A percentile compares a stretch with the other conserved stretches of the same genome.
These are phyloP conservation scores for Melinopterus prodromus DNA, from an alignment of 2,888 invertebrate genomes.

Conservation along the genomic window DNA sequence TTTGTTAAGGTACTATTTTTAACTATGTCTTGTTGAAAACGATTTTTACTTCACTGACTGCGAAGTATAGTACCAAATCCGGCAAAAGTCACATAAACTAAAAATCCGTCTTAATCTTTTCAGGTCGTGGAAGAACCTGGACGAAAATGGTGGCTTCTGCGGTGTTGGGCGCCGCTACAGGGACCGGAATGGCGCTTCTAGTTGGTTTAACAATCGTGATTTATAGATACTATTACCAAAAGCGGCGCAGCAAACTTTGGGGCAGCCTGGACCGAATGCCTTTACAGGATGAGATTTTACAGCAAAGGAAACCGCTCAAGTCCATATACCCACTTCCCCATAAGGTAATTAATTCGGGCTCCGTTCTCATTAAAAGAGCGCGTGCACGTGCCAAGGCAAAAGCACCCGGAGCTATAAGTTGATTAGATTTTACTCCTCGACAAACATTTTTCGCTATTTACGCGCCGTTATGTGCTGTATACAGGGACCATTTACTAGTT, in stretches of 20 bases:
- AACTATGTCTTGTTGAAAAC: neutral
- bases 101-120: neutral
- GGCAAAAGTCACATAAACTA: neutral
- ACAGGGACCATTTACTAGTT: neutral
- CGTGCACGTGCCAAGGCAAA: neutral
- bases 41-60: neutral
- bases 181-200: slow-evolving; percentile 70
- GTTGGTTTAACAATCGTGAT: slow-evolving; percentile 73
- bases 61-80: neutral
- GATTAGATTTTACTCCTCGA: neutral
- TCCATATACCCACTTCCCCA: slow-evolving; percentile 51
- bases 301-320: slow-evolving; percentile 41
- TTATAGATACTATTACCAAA: slow-evolving; percentile 70
- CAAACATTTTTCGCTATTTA: neutral
- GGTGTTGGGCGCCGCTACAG: slow-evolving; percentile 72
- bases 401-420: neutral
- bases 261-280: slow-evolving; percentile 56
- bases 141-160: slow-evolving; percentile 69
- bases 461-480: neutral
- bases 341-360: slow-evolving; percentile 45
- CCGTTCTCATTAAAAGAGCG: neutral
- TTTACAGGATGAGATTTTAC: slow-evolving; percentile 42
- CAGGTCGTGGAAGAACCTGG: neutral
- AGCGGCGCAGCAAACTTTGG: slow-evolving; percentile 69
- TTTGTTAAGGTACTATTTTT: no score